Base-by-base conservation (phyloP, 1,140 invertebrate species). In the Atta cephalotes region DNA sequence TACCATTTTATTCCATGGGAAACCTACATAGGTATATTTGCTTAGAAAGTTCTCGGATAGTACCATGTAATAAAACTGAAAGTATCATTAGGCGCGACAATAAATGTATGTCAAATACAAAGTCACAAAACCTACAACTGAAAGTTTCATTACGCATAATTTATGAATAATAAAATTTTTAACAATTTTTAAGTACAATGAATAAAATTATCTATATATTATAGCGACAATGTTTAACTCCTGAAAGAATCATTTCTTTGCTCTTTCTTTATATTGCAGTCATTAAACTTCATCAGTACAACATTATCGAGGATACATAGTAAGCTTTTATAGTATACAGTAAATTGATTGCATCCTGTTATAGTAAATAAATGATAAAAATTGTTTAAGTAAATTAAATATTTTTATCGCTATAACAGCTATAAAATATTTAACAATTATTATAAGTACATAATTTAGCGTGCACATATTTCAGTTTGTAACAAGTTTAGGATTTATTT, bases 81-180 rank as follows among this genome's bases (percentile, higher is more conserved):
- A 88, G 87, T 84, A 62, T 89, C 78, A 89, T 90, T 88, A 87
- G 65, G 62, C 39, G 16, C 51, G 71, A 86, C 72, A 86, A 89
- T 89, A 90, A 84, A 84, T n/a, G 9, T 71, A 72, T 39, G 1
- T 68, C 77, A 68, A 35, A 39, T 45, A 31, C 49, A 21, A 12
- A 68, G 65, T 16, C n/a, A 31, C 79, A n/a, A 45, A 3, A 81
- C 2, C 31, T 58, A 45, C 49, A 25, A n/a, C 7, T 18, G 7
- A 25, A 28, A 7, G 45, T 60, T 77, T 25, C 51, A n/a, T 68
- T 71, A 16, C 49, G 6, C 5, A 18, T 60, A 51, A 81, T 60
- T 81, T 81, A 71, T 71, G 60, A 81, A 71, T n/a, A 71, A 71
- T 81, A 71, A 81, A 81, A 53, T 28, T 45, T 45, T 45, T 45